These are phyloP conservation scores for Danio aesculapii DNA, from an alignment of 2,797 vertebrate species.

Conservation along the genomic window DNA sequence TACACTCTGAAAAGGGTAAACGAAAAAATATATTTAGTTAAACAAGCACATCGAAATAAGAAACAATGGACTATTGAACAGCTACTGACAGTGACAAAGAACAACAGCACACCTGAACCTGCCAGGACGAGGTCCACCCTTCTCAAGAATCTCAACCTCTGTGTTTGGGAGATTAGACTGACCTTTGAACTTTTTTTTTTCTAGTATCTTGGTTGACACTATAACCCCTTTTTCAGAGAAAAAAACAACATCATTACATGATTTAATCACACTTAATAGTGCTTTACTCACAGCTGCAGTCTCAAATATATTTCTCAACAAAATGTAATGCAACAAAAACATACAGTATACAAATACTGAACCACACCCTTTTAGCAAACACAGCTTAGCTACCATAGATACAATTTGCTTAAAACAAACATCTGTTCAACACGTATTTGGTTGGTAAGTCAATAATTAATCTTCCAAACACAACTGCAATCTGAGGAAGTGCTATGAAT, in stretches of 20 bases:
- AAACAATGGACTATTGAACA: not conserved
- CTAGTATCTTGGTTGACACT: not conserved
- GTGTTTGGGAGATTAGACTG: not conserved
- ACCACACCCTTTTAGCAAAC: slow-evolving; percentile 16
- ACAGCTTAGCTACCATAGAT: not conserved
- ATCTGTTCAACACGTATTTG: not conserved
- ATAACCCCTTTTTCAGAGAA: slow-evolving; percentile 22
- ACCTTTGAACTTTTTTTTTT: not conserved
- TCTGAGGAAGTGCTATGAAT: too few species aligned
- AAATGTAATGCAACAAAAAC: not conserved
- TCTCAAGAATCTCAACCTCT: not conserved
- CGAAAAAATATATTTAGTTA: not conserved
- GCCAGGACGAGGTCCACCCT: slow-evolving; percentile 8
- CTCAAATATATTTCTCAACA: not conserved
- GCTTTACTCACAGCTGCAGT: not conserved
- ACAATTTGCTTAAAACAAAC: not conserved
- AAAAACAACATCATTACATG: not conserved
- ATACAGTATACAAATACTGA: not conserved
- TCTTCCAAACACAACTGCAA: too few species aligned
- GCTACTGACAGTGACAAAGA: not conserved
- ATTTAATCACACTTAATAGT: not conserved
- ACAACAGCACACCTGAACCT: slow-evolving; percentile 66
- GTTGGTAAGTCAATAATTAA: too few species aligned
- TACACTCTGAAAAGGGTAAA: slow-evolving; percentile 68
- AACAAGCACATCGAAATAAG: not conserved